A percentile compares a stretch with the other conserved stretches of the same genome.
Evolutionary conservation across 2,113 vertebrate genomes (phyloP).

Genomic region (Chitala chitala): DNA sequence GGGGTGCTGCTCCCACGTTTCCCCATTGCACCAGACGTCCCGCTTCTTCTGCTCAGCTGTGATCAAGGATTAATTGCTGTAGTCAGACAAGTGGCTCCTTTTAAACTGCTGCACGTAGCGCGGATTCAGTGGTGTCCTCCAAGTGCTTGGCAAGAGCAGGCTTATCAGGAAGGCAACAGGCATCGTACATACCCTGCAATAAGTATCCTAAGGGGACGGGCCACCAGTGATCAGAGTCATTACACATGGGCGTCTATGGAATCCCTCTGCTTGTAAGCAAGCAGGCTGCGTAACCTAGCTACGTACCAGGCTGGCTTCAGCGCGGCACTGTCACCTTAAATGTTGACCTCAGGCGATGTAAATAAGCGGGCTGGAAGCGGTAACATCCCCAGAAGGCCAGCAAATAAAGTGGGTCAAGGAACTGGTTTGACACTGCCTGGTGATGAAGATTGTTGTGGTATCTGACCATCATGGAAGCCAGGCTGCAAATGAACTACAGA

Average conservation of each 20-base stretch:
- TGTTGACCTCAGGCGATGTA: not conserved
- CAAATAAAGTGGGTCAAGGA: not conserved
- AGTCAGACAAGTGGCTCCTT: not conserved
- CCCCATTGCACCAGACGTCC: too few species aligned
- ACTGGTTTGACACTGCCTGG: not conserved
- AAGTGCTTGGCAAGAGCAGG: too few species aligned
- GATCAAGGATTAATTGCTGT: too few species aligned
- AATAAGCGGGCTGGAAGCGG: not conserved
- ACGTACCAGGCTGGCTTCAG: slow-evolving; percentile 14
- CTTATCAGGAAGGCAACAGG: too few species aligned
- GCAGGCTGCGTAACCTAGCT: slow-evolving; percentile 24
- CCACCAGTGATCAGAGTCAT: too few species aligned
- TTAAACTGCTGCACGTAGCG: not conserved
- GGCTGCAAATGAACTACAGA: slow-evolving; percentile 27
- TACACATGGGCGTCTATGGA: too few species aligned
- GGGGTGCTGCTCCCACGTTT: too few species aligned
- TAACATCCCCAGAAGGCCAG: not conserved
- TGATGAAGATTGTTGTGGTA: not conserved
- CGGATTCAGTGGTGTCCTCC: not conserved
- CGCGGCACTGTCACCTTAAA: slow-evolving; percentile 22
- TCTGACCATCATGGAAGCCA: not conserved
- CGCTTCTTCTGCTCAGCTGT: too few species aligned
- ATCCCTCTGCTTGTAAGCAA: too few species aligned
- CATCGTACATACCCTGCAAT: too few species aligned
- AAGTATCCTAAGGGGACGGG: too few species aligned